phyloP scores from a whole-genome alignment of 2,888 invertebrate genomes.

The Spodoptera picta region DNA sequence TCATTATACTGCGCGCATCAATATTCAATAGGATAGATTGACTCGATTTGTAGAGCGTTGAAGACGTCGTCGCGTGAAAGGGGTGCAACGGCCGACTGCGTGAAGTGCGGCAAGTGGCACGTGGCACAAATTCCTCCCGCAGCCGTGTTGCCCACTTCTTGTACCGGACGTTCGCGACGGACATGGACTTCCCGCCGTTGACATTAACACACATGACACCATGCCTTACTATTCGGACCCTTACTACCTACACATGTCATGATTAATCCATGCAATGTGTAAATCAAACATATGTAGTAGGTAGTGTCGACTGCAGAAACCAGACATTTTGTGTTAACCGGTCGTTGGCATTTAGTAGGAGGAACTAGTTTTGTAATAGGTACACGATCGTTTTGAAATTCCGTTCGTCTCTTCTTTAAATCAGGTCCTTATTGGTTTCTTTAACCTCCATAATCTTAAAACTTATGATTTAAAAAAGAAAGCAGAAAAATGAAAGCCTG shows the following conservation, averaged over 20 bases:
- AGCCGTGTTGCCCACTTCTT: constrained; percentile 79
- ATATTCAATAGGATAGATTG: constrained; percentile 79
- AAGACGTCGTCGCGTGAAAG: constrained; percentile 79
- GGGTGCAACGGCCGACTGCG: constrained; percentile 85
- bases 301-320: no score
- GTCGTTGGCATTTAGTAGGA: no score
- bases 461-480: no score
- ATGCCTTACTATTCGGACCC: constrained; percentile 51
- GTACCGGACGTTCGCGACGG: constrained; percentile 75
- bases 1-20: constrained; percentile 62
- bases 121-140: constrained; percentile 81
- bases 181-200: constrained; percentile 74
- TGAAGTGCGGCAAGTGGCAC: constrained; percentile 75
- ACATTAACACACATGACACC: constrained; percentile 56
- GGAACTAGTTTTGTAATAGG: no score
- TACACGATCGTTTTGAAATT: no score
- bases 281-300: constrained; percentile 5
- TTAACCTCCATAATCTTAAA: no score
- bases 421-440: no score
- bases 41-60: constrained; percentile 86
- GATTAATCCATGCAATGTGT: constrained; percentile 18
- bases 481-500: no score
- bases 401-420: no score
- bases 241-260: constrained; percentile 11
- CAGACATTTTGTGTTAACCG: no score